Percentiles rank a stretch among this genome's conserved stretches.
These are phyloP conservation scores for Chrysaora quinquecirrha DNA, from an alignment of 30 jellyfish, hydroid and myxozoan genomes.

Conservation along the genomic window DNA sequence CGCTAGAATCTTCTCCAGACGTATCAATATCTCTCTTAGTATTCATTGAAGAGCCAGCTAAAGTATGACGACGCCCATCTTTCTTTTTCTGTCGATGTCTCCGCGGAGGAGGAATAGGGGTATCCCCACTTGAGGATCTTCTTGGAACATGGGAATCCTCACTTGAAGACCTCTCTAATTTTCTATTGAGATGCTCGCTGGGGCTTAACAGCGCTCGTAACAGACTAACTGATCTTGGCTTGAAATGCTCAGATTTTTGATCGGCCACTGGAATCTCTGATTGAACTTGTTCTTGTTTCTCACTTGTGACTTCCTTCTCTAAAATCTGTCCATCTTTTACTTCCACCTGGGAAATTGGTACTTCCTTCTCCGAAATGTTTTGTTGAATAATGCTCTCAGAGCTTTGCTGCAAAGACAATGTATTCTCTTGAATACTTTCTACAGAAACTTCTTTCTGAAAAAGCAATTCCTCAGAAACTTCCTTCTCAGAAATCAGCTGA, in stretches of 20 bases:
- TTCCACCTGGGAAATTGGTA: too few species aligned
- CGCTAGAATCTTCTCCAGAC: background rate
- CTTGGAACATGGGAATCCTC: constrained; percentile 4
- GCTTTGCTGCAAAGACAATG: too few species aligned
- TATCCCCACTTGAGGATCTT: background rate
- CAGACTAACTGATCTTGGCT: background rate
- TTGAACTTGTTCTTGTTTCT: too few species aligned
- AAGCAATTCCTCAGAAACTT: too few species aligned
- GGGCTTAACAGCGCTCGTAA: constrained; percentile 64
- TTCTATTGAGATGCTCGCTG: constrained; percentile 19
- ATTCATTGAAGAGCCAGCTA: constrained; percentile 16
- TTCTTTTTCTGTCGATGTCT: constrained; percentile 37
- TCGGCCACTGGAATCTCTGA: background rate
- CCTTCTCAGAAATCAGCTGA: too few species aligned
- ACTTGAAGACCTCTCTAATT: constrained; percentile 21
- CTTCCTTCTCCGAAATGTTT: too few species aligned
- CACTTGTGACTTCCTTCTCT: too few species aligned
- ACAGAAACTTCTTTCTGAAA: too few species aligned
- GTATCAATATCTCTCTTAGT: background rate
- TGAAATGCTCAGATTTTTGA: background rate
- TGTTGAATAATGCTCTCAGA: too few species aligned
- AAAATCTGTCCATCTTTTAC: too few species aligned
- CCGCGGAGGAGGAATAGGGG: constrained; percentile 77
- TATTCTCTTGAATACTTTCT: too few species aligned
- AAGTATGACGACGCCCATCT: constrained; percentile 57